Evolutionary conservation across 2,113 vertebrate genomes (phyloP), one percentile per base, ranked within the genome.

Genomic region (Hippocampus comes): DNA sequence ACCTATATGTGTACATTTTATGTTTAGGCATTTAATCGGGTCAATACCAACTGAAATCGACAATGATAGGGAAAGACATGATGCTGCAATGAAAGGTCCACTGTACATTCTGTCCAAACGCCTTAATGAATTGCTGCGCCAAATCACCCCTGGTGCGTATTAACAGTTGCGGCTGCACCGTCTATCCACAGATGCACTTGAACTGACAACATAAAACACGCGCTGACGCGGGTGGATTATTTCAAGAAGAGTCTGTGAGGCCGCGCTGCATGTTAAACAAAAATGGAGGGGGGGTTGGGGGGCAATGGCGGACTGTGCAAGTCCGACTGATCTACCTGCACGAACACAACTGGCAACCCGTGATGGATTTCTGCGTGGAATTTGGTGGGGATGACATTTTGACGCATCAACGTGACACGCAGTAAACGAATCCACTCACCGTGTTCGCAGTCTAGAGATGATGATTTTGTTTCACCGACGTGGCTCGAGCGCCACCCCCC

Each of bases 281-380:
- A 21, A 55, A 56, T n/a, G 10, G n/a, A 23, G 8, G 9, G 9
- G 21, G 15, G 20, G 10, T 1, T 1, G 8, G 9, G 9, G n/a
- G 15, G 20, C 25, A 89, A 91, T 90, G 89, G 90, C 90, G 87
- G 89, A 90, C 78, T 80, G 82, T 88, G 88, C 78, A 89, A 89
- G 72, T 86, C 84, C 75, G 76, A 87, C 86, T 65, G 86, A 90
- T 87, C 82, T 86, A 89, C 89, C 88, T 73, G 87, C 84, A 85
- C 87, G 73, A 66, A 70, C 78, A 71, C 78, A 70, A 86, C 76
- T 78, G 53, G 71, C 64, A 46, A 69, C 49, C 72, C 77, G 10
- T 63, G 49, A 27, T 77, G 66, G 27, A 80, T 83, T 70, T 78
- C 71, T 72, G 75, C 80, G 15, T 61, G 67, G 55, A 21, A 73